These are phyloP conservation scores for Thamnophis elegans DNA, from an alignment of 2,797 vertebrate species.

Conservation along the genomic window DNA sequence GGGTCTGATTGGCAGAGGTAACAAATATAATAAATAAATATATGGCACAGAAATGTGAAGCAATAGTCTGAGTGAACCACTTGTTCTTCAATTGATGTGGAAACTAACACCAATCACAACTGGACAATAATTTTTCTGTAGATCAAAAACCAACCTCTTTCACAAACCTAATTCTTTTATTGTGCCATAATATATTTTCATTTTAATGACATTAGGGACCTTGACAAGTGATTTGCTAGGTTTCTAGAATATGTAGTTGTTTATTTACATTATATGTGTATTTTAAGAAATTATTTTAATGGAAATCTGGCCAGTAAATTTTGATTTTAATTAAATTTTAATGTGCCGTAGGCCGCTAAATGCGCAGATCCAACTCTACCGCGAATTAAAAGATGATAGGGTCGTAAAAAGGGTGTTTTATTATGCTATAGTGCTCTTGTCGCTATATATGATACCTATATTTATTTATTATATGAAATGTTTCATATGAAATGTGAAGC, in stretches of 20 bases:
- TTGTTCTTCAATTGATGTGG: neutral
- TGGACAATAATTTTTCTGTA: neutral
- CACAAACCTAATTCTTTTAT: neutral
- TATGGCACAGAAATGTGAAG: neutral
- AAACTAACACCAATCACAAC: neutral
- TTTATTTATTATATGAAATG: neutral
- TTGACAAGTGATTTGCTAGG: neutral
- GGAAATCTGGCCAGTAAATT: neutral
- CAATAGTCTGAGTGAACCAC: neutral
- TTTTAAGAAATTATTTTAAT: neutral
- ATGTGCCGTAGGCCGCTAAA: neutral
- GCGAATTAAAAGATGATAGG: neutral
- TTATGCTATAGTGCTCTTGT: neutral
- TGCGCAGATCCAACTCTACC: neutral
- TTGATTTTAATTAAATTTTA: neutral
- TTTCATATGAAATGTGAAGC: neutral
- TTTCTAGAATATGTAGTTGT: neutral
- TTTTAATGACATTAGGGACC: slow-evolving; percentile 2
- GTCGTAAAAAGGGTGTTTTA: neutral
- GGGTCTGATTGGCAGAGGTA: neutral
- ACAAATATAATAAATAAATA: neutral
- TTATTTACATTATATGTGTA: neutral
- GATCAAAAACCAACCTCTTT: neutral
- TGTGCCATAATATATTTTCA: slow-evolving; percentile 1
- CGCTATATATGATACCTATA: neutral